phyloP scores from a whole-genome alignment of 1,140 invertebrate genomes.

The Glossosoma conforme region DNA sequence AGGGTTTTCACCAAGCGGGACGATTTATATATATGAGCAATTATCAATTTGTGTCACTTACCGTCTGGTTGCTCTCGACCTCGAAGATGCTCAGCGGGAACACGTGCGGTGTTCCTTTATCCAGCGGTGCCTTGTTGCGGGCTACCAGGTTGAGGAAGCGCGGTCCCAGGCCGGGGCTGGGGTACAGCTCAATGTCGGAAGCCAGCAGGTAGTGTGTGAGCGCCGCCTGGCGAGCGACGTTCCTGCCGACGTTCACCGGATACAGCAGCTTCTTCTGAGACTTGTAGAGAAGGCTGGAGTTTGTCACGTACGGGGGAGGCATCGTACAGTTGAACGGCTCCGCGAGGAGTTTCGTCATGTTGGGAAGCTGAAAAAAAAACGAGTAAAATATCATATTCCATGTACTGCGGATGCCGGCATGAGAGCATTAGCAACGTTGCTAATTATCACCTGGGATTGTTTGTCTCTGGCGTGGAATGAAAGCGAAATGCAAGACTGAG shows the following conservation, averaged over 20 bases:
- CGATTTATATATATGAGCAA: neutral
- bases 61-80: constrained; percentile 61
- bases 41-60: constrained; percentile 1
- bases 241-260: constrained; percentile 83
- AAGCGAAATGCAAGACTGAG: too few relatives aligned
- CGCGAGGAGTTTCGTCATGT: constrained; percentile 54
- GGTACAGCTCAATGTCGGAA: constrained; percentile 85
- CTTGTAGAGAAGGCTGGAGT: constrained; percentile 65
- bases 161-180: constrained; percentile 69
- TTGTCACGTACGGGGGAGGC: constrained; percentile 65
- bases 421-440: too few relatives aligned
- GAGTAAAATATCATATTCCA: constrained; percentile 1
- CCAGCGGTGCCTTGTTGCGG: constrained; percentile 60
- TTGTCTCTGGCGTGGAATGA: too few relatives aligned
- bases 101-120: constrained; percentile 63
- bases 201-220: constrained; percentile 79
- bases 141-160: constrained; percentile 80
- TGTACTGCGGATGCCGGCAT: too few relatives aligned
- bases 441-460: too few relatives aligned
- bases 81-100: constrained; percentile 82
- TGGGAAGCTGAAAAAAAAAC: constrained; percentile 56
- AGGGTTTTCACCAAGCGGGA: neutral
- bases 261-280: constrained; percentile 74
- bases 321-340: constrained; percentile 65
- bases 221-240: constrained; percentile 76